These are phyloP conservation scores for Eupithecia dodoneata DNA, from an alignment of 2,888 invertebrate genomes.

Conservation along the genomic window DNA sequence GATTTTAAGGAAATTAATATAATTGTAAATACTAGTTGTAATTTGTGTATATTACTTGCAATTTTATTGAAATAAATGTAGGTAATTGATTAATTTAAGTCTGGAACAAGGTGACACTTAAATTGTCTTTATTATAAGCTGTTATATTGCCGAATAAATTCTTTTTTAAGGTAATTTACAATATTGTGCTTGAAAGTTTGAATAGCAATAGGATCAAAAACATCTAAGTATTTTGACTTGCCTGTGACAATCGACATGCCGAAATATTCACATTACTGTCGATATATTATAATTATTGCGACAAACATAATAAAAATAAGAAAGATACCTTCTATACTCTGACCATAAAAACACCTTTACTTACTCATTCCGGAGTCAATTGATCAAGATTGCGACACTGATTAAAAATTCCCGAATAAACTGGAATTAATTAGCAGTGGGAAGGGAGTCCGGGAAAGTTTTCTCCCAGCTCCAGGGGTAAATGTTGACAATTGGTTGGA, in stretches of 20 bases:
- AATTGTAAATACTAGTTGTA: neutral
- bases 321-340: neutral
- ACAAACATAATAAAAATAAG: neutral
- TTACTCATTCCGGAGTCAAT: slow-evolving; percentile 46
- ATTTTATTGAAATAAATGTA: neutral
- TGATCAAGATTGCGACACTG: slow-evolving; percentile 50
- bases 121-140: too few relatives aligned
- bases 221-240: too few relatives aligned
- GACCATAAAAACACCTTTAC: slow-evolving; percentile 34
- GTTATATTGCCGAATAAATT: too few relatives aligned
- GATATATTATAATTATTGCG: neutral
- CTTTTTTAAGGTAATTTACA: too few relatives aligned
- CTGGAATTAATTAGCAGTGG: slow-evolving; percentile 68
- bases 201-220: too few relatives aligned
- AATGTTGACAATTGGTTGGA: slow-evolving; percentile 63
- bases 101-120: too few relatives aligned
- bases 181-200: too few relatives aligned
- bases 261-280: too few relatives aligned
- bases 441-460: slow-evolving; percentile 53
- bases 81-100: too few relatives aligned
- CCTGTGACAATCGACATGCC: too few relatives aligned
- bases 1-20: neutral
- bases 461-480: slow-evolving; percentile 53
- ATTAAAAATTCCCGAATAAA: slow-evolving; percentile 68
- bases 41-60: neutral